phyloP scores from a whole-genome alignment of 64 coral and sea anemone genomes.

The Pocillopora verrucosa region DNA sequence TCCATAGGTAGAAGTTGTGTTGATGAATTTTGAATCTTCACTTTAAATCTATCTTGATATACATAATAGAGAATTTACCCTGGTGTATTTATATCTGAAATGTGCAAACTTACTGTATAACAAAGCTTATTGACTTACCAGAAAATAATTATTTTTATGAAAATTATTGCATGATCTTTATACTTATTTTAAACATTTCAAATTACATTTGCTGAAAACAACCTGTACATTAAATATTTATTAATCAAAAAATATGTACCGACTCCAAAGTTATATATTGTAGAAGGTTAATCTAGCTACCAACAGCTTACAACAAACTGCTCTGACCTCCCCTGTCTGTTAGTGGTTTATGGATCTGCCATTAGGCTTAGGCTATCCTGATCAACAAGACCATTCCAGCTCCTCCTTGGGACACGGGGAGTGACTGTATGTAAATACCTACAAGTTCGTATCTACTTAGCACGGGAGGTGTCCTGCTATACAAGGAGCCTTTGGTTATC shows the following conservation, averaged over 20 bases:
- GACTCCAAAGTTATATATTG: slow-evolving; percentile 8
- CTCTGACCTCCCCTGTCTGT: too few relatives aligned
- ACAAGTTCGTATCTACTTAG: slow-evolving; percentile 51
- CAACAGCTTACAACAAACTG: background rate
- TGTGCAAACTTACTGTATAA: background rate
- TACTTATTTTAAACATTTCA: slow-evolving; percentile 33
- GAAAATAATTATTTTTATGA: slow-evolving; percentile 52
- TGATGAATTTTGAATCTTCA: background rate
- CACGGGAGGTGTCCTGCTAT: background rate
- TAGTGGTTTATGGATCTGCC: too few relatives aligned
- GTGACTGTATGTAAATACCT: background rate
- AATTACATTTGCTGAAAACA: slow-evolving; percentile 9
- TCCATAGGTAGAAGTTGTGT: too few relatives aligned
- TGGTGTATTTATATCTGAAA: slow-evolving; percentile 34
- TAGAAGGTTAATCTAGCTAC: background rate
- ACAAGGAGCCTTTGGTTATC: background rate
- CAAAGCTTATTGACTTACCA: background rate
- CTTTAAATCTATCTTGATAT: background rate
- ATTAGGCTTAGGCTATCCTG: too few relatives aligned
- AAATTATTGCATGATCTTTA: slow-evolving; percentile 30
- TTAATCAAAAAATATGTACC: slow-evolving; percentile 1
- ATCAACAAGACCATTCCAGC: too few relatives aligned
- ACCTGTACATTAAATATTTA: slow-evolving; percentile 12
- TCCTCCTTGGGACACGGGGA: background rate
- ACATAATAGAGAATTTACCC: background rate